Base-by-base conservation (phyloP, 2,113 vertebrate genomes). In the Pseudorectes ferrugineus region DNA sequence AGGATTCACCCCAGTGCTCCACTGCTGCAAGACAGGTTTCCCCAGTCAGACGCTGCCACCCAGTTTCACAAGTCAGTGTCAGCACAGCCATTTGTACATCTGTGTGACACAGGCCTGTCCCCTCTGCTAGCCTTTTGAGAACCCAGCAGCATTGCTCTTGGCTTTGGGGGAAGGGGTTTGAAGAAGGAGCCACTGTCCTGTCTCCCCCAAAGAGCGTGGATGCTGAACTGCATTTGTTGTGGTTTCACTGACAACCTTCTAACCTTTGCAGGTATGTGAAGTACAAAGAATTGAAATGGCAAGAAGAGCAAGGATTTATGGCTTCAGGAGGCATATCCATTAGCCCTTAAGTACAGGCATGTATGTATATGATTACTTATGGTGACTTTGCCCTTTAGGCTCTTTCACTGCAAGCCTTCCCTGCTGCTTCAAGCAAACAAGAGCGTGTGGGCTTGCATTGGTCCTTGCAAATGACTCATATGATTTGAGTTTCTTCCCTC, bases 181-280 rank as follows among this genome's bases (percentile, higher is more conserved):
- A 25, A 51, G 71, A 35, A 59, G 48, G 43, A 85, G 35, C 38
- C 45, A 52, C 36, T 29, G 22, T n/a, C 22, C 24, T 42, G 25
- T 20, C 46, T 49, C 25, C 49, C 58, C 35, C 43, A 63, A 26
- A 51, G 23, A 38, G n/a, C 0, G 0, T 4, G 65, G 49, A 45
- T n/a, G 24, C 58, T 43, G 48, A 73, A 55, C 15, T 68, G 54
- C 25, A 10, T 67, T 54, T 82, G 31, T 10, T 67, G 33, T 22
- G 20, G 17, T 72, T 88, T 73, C 79, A 75, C 15, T 45, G 43
- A 45, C 29, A 78, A 35, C 21, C 8, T 54, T 72, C 28, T 36
- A 80, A 73, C 17, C 38, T 89, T 62, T 43, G 61, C 16, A 52
- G 46, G 43, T n/a, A 13, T 45, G 42, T 33, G 52, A 88, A 51